Conservation (phyloP, 2,113 vertebrate genomes). For the Myotis davidii region DNA sequence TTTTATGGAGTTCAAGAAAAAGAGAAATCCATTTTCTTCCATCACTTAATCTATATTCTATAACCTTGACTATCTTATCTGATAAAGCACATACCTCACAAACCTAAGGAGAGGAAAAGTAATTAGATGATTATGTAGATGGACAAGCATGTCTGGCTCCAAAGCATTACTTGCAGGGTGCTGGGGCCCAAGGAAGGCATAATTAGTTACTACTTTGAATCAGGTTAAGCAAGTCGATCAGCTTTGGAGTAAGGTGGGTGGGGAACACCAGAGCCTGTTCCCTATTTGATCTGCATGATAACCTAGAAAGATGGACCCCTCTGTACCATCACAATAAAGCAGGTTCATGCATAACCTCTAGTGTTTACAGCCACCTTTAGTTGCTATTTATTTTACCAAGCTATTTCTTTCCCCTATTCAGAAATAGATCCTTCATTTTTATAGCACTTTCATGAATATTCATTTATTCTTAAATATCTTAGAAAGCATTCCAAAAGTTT, state of each 20-base stretch:
- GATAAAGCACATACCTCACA: neutral
- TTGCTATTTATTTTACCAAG: neutral
- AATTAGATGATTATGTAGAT: conserved; percentile 14
- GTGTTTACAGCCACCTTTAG: neutral
- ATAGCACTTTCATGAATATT: conserved; percentile 34
- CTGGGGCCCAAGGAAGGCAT: neutral
- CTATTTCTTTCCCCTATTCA: conserved; percentile 13
- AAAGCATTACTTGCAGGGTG: neutral
- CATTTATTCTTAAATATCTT: conserved; percentile 45
- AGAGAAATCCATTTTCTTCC: neutral
- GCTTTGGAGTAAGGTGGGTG: neutral
- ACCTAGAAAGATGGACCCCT: neutral
- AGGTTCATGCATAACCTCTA: neutral
- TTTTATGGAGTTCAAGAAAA: neutral
- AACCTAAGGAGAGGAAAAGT: neutral
- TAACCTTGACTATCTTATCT: neutral
- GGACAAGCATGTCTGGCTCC: neutral
- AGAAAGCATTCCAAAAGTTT: conserved; percentile 43
- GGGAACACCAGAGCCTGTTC: neutral
- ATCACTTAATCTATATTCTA: neutral
- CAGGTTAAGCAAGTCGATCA: neutral
- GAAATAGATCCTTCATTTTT: conserved; percentile 45
- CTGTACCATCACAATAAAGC: neutral
- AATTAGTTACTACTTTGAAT: conserved; percentile 3
- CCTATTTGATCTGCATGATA: neutral